These are phyloP conservation scores for Tetanocera ferruginea DNA, from an alignment of 2,888 invertebrate species.

Conservation along the genomic window DNA sequence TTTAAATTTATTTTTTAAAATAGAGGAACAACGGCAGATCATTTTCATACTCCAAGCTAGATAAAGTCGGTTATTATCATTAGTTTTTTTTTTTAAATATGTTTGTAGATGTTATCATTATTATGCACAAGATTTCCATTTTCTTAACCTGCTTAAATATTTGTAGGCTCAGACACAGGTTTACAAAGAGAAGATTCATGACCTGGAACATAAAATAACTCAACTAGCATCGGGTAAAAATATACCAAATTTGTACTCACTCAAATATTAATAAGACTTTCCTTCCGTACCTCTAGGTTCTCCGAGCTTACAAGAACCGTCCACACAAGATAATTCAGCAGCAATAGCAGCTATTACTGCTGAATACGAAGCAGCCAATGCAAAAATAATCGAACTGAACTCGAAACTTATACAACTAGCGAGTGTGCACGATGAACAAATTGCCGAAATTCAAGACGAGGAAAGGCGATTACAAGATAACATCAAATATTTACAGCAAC, in stretches of 20 bases:
- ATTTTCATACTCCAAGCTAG: too few species aligned
- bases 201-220: slow-evolving; percentile 62
- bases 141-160: too few species aligned
- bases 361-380: slow-evolving; percentile 43
- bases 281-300: slow-evolving; percentile 48
- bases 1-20: too few species aligned
- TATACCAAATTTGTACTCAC: not conserved
- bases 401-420: slow-evolving; percentile 50
- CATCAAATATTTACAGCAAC: slow-evolving; percentile 57
- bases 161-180: slow-evolving; percentile 66
- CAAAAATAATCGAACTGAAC: slow-evolving; percentile 49
- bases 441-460: slow-evolving; percentile 54
- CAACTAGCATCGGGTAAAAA: slow-evolving; percentile 58
- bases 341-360: slow-evolving; percentile 46
- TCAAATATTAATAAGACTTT: not conserved
- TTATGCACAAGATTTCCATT: too few species aligned
- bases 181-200: slow-evolving; percentile 66
- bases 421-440: slow-evolving; percentile 48
- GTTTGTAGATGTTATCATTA: slow-evolving; percentile 22
- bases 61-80: too few species aligned
- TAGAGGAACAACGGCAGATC: too few species aligned
- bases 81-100: not conserved
- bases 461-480: slow-evolving; percentile 58
- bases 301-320: slow-evolving; percentile 53
- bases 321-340: slow-evolving; percentile 41